A percentile compares a stretch with the other conserved stretches of the same genome.
phyloP scores from a whole-genome alignment of 2,888 invertebrate species.

The Polymixis lichenea region DNA sequence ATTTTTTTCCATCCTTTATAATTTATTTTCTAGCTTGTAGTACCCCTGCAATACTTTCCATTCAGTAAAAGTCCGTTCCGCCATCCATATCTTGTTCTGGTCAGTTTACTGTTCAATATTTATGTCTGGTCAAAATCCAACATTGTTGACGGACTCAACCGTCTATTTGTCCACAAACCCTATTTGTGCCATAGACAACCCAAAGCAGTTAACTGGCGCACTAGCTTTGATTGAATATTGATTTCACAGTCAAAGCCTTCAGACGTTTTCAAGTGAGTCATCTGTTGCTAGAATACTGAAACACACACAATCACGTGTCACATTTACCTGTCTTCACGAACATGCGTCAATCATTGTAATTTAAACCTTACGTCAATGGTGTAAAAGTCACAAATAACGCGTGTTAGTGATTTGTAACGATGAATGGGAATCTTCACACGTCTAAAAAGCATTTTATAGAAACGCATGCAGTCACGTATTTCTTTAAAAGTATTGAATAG shows the following conservation, averaged over 20 bases:
- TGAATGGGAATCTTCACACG: slow-evolving; percentile 36
- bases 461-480: slow-evolving; percentile 63
- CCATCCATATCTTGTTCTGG: background rate
- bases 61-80: too few relatives aligned
- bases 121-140: slow-evolving; percentile 1
- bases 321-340: background rate
- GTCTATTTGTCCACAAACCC: slow-evolving; percentile 2
- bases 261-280: slow-evolving; percentile 8
- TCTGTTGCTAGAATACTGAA: background rate
- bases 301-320: background rate
- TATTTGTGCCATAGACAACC: background rate
- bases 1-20: background rate
- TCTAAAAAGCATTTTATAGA: slow-evolving; percentile 52
- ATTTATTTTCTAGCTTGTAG: background rate
- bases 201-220: slow-evolving; percentile 9
- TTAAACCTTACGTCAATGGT: background rate
- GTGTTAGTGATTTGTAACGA: background rate
- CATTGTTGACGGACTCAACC: background rate
- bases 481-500: slow-evolving; percentile 59
- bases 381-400: background rate
- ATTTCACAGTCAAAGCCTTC: slow-evolving; percentile 18
- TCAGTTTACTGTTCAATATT: slow-evolving; percentile 2
- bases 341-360: background rate
- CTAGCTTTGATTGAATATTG: slow-evolving; percentile 41
- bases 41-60: background rate